phyloP scores from a whole-genome alignment of 2,888 invertebrate genomes.

The Dryococelus australis region DNA sequence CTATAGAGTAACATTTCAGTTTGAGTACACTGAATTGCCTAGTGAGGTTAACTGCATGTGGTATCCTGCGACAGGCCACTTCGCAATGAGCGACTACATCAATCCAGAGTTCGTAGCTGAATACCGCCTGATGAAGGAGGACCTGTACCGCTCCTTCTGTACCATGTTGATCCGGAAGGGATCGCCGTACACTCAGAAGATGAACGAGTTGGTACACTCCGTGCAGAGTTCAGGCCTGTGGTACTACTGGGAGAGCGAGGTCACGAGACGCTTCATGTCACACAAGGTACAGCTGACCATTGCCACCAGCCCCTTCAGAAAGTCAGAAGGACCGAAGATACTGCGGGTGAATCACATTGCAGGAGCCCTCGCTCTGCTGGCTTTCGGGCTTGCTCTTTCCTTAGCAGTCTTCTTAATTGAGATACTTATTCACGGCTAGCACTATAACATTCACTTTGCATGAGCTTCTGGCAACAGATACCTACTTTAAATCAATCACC shows the following conservation, averaged over 20 bases:
- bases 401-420: background rate
- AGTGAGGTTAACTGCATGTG: no score
- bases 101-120: background rate
- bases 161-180: constrained; percentile 31
- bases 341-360: constrained; percentile 31
- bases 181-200: constrained; percentile 40
- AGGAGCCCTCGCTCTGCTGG: constrained; percentile 20
- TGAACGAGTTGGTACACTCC: constrained; percentile 35
- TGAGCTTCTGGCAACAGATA: no score
- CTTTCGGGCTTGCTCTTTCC: background rate
- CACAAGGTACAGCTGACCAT: constrained; percentile 27
- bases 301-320: constrained; percentile 20
- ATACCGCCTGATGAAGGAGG: constrained; percentile 33
- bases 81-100: constrained; percentile 21
- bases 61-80: background rate
- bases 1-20: no score
- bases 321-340: constrained; percentile 25
- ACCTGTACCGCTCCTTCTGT: constrained; percentile 33
- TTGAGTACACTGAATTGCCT: no score
- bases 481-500: no score
- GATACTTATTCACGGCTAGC: background rate
- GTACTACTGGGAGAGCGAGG: constrained; percentile 32
- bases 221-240: constrained; percentile 29
- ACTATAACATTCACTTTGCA: no score
- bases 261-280: constrained; percentile 32